Evolutionary conservation across 1,140 invertebrate genomes (phyloP).

Genomic region (Penaeus indicus): DNA sequence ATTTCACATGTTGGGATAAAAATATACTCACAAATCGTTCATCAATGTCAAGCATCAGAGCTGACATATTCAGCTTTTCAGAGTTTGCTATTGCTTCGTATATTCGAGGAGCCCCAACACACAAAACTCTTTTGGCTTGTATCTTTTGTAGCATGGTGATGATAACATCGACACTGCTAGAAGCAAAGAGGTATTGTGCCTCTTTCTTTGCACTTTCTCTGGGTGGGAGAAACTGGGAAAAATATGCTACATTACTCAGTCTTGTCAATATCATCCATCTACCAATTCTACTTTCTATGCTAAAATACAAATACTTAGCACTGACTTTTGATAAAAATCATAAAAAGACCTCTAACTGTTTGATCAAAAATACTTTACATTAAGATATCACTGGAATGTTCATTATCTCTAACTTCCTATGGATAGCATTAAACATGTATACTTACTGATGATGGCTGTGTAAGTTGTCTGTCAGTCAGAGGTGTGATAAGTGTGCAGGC

Average conservation of each 20-base stretch:
- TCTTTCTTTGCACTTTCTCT: slow-evolving; percentile 47
- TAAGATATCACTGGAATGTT: not conserved
- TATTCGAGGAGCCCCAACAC: slow-evolving; percentile 38
- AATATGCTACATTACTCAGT: not conserved
- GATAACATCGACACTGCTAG: slow-evolving; percentile 37
- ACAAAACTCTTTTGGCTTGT: slow-evolving; percentile 19
- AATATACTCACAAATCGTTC: slow-evolving; percentile 42
- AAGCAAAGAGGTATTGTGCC: slow-evolving; percentile 47
- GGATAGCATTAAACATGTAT: not conserved
- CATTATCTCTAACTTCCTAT: not conserved
- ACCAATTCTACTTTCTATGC: not conserved
- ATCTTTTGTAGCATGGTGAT: slow-evolving; percentile 14
- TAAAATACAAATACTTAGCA: too few species aligned
- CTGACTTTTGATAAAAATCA: too few species aligned
- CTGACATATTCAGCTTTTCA: not conserved
- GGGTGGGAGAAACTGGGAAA: slow-evolving; percentile 32
- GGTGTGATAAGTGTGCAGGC: slow-evolving; percentile 31
- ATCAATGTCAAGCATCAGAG: slow-evolving; percentile 51
- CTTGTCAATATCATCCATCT: not conserved
- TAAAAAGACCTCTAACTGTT: too few species aligned
- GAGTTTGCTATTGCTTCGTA: slow-evolving; percentile 29
- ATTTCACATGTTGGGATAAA: not conserved
- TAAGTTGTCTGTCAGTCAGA: slow-evolving; percentile 2
- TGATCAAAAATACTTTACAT: too few species aligned
- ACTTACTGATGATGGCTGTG: slow-evolving; percentile 41